Conservation (phyloP, 2,888 invertebrate species). For the Arctia plantaginis region DNA sequence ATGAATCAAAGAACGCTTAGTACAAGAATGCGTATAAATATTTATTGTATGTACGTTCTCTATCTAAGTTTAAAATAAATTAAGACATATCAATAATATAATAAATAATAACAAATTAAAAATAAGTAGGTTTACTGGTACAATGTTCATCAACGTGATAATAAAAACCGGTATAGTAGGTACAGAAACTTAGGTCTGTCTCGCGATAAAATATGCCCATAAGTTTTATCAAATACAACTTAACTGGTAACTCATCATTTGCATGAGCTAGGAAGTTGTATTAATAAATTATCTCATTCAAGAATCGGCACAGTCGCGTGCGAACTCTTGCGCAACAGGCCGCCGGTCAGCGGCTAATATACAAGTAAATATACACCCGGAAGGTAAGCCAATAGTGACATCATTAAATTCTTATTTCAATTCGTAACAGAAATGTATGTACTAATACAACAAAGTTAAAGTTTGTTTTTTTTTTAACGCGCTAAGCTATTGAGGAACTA, state of each 20-base stretch:
- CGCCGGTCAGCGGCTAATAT: constrained; percentile 56
- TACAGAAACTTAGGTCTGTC: constrained; percentile 30
- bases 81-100: no score
- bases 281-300: constrained; percentile 81
- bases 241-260: constrained; percentile 34
- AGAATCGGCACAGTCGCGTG: constrained; percentile 81
- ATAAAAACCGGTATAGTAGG: constrained; percentile 9
- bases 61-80: no score
- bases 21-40: no score
- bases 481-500: neutral
- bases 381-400: constrained; percentile 51
- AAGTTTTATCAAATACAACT: constrained; percentile 39
- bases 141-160: neutral
- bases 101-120: no score
- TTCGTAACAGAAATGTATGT: neutral
- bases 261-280: constrained; percentile 64
- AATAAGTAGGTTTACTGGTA: no score
- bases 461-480: neutral
- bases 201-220: constrained; percentile 11
- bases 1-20: no score
- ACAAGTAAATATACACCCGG: constrained; percentile 30
- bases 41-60: no score
- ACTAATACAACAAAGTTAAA: neutral
- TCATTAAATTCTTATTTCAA: neutral
- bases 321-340: constrained; percentile 81